phyloP scores from a whole-genome alignment of 2,797 vertebrate genomes.

The Luscinia megarhynchos region DNA sequence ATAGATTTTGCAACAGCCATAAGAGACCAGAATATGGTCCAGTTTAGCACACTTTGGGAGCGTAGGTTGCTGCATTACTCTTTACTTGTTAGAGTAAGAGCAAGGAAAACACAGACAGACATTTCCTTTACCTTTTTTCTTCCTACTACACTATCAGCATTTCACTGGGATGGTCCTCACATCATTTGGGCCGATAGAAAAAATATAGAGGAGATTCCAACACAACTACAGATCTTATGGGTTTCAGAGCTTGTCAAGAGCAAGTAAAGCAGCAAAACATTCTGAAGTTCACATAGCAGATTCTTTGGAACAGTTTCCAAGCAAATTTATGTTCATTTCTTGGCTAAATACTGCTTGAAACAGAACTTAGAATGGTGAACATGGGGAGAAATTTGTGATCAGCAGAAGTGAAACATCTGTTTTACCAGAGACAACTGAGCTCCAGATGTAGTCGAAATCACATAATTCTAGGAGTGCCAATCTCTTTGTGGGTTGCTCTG shows the following conservation, averaged over 20 bases:
- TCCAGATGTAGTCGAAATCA: conserved; percentile 54
- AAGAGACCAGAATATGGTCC: neutral
- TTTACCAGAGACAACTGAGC: neutral
- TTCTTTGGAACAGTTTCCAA: conserved; percentile 40
- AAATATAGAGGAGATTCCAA: neutral
- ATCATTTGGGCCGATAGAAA: neutral
- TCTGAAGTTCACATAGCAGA: conserved; percentile 15
- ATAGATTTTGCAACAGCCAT: neutral
- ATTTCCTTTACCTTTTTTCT: neutral
- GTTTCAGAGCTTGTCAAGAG: conserved; percentile 14
- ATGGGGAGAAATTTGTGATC: conserved; percentile 15
- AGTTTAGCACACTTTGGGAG: neutral
- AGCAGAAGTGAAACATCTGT: conserved; percentile 50
- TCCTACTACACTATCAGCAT: neutral
- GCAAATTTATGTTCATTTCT: conserved; percentile 39
- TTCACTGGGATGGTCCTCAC: neutral
- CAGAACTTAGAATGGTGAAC: conserved; percentile 10
- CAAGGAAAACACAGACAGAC: neutral
- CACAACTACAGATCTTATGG: neutral
- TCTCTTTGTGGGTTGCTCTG: conserved; percentile 25
- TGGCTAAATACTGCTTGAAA: conserved; percentile 28
- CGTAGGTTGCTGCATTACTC: neutral
- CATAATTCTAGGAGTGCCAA: conserved; percentile 42
- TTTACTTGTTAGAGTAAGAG: neutral
- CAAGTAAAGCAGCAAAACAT: conserved; percentile 19